These are phyloP conservation scores for Picus viridis DNA, from an alignment of 2,797 vertebrate species.

Conservation along the genomic window DNA sequence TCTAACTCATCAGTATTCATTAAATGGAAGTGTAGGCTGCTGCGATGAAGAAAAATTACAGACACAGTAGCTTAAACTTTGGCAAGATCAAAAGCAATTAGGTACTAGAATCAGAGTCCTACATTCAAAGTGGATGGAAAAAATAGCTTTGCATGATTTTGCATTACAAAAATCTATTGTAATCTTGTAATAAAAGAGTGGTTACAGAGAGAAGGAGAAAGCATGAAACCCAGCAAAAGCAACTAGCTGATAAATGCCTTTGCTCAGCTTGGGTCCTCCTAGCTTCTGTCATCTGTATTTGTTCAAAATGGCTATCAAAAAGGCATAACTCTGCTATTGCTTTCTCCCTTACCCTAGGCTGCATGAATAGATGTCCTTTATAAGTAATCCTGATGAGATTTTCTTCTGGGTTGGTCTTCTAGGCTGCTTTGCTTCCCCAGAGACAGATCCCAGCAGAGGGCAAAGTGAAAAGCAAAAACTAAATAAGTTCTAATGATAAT, in stretches of 20 bases:
- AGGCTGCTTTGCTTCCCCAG: not conserved
- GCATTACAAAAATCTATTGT: not conserved
- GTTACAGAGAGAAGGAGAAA: not conserved
- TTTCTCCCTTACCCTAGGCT: not conserved
- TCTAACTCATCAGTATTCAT: slow-evolving; percentile 18
- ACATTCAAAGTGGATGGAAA: not conserved
- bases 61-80: slow-evolving; percentile 10
- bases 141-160: not conserved
- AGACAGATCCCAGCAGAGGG: not conserved
- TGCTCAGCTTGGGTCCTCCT: not conserved
- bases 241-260: not conserved
- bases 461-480: not conserved
- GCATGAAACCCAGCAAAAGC: not conserved
- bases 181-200: not conserved
- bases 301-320: not conserved
- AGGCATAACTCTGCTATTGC: not conserved
- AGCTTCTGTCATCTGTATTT: not conserved
- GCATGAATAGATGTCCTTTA: not conserved
- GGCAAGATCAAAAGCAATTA: slow-evolving; percentile 29
- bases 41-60: slow-evolving; percentile 14
- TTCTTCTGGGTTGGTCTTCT: not conserved
- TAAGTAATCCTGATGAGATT: not conserved
- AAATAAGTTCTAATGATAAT: not conserved
- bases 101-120: not conserved
- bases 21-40: slow-evolving; percentile 13